These are phyloP conservation scores for Homarus gammarus DNA, from an alignment of 2,888 invertebrate species.

Conservation along the genomic window DNA sequence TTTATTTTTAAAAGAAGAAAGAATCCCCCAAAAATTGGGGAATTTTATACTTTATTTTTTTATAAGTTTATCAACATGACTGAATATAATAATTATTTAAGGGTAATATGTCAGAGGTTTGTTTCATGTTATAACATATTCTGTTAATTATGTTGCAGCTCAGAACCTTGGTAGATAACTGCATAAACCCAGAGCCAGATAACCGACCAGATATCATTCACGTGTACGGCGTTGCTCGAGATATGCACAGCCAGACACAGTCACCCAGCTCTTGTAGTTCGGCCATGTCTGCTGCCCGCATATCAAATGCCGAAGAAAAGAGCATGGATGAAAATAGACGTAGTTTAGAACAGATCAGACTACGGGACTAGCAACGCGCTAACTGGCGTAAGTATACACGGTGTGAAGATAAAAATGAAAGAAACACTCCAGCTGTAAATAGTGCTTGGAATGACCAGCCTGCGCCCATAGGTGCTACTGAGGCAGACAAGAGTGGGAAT, in stretches of 20 bases:
- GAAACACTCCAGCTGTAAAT: constrained; percentile 23
- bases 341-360: constrained; percentile 64
- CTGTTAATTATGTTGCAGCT: constrained; percentile 79
- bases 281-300: constrained; percentile 51
- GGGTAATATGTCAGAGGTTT: neutral
- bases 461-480: constrained; percentile 12
- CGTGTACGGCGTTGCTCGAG: constrained; percentile 80
- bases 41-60: neutral
- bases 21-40: too few species aligned
- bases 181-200: constrained; percentile 81
- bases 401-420: constrained; percentile 47
- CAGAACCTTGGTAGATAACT: constrained; percentile 80
- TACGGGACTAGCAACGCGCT: constrained; percentile 73
- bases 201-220: constrained; percentile 81
- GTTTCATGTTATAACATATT: neutral
- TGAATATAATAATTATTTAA: too few species aligned
- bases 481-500: constrained; percentile 11
- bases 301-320: constrained; percentile 49
- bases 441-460: constrained; percentile 61
- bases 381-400: constrained; percentile 65
- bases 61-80: neutral
- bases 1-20: too few species aligned
- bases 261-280: constrained; percentile 60
- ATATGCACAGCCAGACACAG: constrained; percentile 79
- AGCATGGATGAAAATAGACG: constrained; percentile 58